These are phyloP conservation scores for Minunthozetes semirufus DNA, from an alignment of 2,888 invertebrate species.

Conservation along the genomic window DNA sequence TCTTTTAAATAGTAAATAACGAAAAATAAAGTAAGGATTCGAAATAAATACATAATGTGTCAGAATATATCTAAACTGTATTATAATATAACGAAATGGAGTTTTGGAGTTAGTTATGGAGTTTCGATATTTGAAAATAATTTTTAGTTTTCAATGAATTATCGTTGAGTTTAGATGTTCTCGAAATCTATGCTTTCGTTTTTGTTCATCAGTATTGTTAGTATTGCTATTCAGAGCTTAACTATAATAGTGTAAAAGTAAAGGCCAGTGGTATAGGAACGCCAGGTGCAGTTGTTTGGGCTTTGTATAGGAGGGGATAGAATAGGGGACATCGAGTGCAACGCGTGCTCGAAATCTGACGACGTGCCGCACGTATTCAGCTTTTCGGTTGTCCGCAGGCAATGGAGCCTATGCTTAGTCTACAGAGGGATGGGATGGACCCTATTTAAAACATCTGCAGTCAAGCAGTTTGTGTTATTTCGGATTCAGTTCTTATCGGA, in stretches of 20 bases:
- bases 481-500: neutral
- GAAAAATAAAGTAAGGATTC: no score
- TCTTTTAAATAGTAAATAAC: no score
- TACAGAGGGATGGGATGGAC: neutral
- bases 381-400: constrained; percentile 15
- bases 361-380: constrained; percentile 30
- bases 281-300: constrained; percentile 31
- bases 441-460: constrained; percentile 26
- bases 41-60: no score
- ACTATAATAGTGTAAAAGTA: neutral
- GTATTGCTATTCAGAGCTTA: neutral
- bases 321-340: neutral
- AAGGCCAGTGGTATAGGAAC: constrained; percentile 1
- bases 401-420: neutral
- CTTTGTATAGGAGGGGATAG: neutral
- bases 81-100: no score
- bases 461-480: constrained; percentile 1
- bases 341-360: constrained; percentile 27
- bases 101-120: no score
- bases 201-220: constrained; percentile 4
- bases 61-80: no score
- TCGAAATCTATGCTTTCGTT: constrained; percentile 20
- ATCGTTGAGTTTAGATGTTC: neutral
- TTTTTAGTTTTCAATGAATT: no score
- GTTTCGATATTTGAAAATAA: no score